Percentiles rank a stretch among this genome's conserved stretches.
Conservation (phyloP, 1,140 invertebrate genomes). For the Eubasilissa regina region DNA sequence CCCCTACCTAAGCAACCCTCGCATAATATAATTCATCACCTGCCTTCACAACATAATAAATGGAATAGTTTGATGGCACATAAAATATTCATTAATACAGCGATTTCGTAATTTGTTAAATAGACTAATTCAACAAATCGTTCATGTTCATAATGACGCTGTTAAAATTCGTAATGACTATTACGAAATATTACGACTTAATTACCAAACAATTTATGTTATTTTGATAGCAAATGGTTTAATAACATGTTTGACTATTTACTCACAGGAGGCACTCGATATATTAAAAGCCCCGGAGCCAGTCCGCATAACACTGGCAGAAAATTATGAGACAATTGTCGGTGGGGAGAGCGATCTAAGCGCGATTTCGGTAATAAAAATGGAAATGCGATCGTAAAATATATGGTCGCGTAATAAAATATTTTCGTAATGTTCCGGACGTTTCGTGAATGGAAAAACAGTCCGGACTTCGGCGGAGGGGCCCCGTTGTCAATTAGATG, state of each 20-base stretch:
- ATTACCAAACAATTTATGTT: too few species aligned
- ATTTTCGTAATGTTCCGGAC: constrained; percentile 16
- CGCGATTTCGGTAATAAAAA: constrained; percentile 24
- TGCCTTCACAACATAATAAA: too few species aligned
- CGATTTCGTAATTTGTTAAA: too few species aligned
- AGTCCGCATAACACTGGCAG: background rate
- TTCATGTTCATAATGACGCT: too few species aligned
- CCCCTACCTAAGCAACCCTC: too few species aligned
- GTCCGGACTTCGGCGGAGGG: background rate
- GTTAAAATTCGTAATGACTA: too few species aligned
- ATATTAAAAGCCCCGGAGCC: background rate
- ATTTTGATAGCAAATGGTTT: too few species aligned
- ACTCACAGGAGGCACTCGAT: background rate
- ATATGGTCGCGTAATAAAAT: constrained; percentile 11
- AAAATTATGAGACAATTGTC: constrained; percentile 9
- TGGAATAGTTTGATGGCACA: too few species aligned
- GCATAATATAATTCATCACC: too few species aligned
- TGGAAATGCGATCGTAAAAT: constrained; percentile 33
- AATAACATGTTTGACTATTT: background rate
- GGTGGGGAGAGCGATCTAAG: background rate
- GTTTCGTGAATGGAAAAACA: background rate
- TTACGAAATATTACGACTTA: too few species aligned
- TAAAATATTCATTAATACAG: too few species aligned
- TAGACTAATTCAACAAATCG: too few species aligned
- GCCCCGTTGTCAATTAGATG: constrained; percentile 5